Conservation (phyloP, 2,797 vertebrate genomes). For the Taenioides sp. region DNA sequence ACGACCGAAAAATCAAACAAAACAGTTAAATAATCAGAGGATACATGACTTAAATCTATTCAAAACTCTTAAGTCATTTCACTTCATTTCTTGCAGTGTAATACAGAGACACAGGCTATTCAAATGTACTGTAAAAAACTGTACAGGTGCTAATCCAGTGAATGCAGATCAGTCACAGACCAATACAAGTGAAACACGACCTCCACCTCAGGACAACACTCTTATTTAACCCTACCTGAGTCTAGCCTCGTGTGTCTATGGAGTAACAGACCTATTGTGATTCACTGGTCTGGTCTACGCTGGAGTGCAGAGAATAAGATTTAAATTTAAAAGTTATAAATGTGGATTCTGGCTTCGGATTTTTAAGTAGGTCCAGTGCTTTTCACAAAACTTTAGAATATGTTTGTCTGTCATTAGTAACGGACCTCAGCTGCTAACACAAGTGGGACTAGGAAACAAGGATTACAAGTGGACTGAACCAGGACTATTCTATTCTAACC, state of each 20-base stretch:
- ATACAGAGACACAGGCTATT: slow-evolving; percentile 55
- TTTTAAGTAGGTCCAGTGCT: no score
- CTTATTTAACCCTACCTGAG: slow-evolving; percentile 63
- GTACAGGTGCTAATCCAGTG: slow-evolving; percentile 76
- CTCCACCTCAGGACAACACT: slow-evolving; percentile 77
- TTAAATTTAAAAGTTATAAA: no score
- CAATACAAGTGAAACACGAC: slow-evolving; percentile 25
- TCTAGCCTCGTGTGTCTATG: slow-evolving; percentile 57
- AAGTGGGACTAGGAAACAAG: neutral
- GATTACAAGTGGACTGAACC: neutral
- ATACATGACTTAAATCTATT: neutral
- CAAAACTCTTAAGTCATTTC: neutral
- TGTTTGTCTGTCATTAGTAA: no score
- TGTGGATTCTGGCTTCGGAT: no score
- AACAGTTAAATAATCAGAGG: neutral
- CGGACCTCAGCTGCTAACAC: neutral
- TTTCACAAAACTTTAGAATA: no score
- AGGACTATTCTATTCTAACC: neutral
- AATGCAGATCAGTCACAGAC: slow-evolving; percentile 58
- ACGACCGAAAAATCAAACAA: no score
- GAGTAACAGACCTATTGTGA: slow-evolving; percentile 40
- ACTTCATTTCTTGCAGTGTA: neutral
- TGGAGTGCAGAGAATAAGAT: slow-evolving; percentile 15
- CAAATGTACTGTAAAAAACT: slow-evolving; percentile 68
- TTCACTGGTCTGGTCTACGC: slow-evolving; percentile 28